phyloP scores from a whole-genome alignment of 2,888 invertebrate genomes.

The Spodoptera picta region DNA sequence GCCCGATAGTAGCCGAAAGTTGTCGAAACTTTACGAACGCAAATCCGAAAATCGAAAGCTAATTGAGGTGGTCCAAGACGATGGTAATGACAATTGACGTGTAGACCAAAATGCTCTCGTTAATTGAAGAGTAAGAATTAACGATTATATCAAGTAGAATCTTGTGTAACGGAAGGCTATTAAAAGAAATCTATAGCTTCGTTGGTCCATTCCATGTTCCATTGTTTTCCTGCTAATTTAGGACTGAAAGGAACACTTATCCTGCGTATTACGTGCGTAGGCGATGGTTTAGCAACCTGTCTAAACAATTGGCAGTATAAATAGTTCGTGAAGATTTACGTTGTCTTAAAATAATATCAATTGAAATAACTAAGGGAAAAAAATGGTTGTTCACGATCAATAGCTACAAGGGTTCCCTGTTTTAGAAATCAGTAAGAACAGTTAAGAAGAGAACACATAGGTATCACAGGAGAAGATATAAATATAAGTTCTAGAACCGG shows the following conservation, averaged over 20 bases:
- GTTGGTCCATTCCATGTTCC: conserved; percentile 49
- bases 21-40: conserved; percentile 49
- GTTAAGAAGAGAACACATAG: too few species aligned
- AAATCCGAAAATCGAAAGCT: conserved; percentile 62
- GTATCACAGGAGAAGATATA: too few species aligned
- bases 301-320: conserved; percentile 56
- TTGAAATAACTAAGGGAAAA: conserved; percentile 13
- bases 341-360: conserved; percentile 28
- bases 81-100: conserved; percentile 56
- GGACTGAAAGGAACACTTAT: conserved; percentile 57
- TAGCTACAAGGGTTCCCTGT: too few species aligned
- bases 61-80: conserved; percentile 61
- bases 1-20: conserved; percentile 50
- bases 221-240: conserved; percentile 59
- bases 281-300: conserved; percentile 55
- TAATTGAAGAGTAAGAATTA: conserved; percentile 48
- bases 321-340: conserved; percentile 47
- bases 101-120: conserved; percentile 58
- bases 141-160: conserved; percentile 36
- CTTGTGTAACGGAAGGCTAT: conserved; percentile 31
- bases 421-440: too few species aligned
- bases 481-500: too few species aligned
- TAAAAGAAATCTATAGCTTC: conserved; percentile 40
- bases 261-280: conserved; percentile 56
- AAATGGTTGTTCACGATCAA: too few species aligned